phyloP scores from a whole-genome alignment of 2,113 vertebrate species.

The Morone saxatilis region DNA sequence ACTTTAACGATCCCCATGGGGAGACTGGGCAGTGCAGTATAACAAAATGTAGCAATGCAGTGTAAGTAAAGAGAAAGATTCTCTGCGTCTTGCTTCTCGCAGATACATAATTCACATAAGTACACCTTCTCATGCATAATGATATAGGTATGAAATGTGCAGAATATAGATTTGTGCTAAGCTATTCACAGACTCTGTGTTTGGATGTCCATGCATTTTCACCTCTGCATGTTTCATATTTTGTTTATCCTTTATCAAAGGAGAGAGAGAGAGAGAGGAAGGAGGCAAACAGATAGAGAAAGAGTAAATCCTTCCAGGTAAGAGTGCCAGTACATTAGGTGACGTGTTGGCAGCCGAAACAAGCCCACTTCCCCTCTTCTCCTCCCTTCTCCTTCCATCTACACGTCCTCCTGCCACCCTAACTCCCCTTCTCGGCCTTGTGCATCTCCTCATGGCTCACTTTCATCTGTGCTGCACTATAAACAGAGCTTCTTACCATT shows the following conservation, averaged over 20 bases:
- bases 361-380: slow-evolving; percentile 4
- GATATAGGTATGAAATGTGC: not conserved
- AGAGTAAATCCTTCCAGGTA: slow-evolving; percentile 44
- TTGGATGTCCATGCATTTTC: slow-evolving; percentile 30
- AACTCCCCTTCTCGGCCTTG: slow-evolving; percentile 5
- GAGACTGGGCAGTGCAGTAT: slow-evolving; percentile 25
- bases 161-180: slow-evolving; percentile 17
- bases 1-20: slow-evolving; percentile 60
- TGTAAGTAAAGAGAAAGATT: slow-evolving; percentile 12
- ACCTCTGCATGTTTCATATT: slow-evolving; percentile 22
- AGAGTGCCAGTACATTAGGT: slow-evolving; percentile 5
- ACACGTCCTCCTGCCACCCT: slow-evolving; percentile 13
- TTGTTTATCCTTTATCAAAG: slow-evolving; percentile 16
- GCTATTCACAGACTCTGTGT: not conserved
- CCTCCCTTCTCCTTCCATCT: slow-evolving; percentile 14
- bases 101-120: slow-evolving; percentile 36
- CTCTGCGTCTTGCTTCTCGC: slow-evolving; percentile 10
- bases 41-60: slow-evolving; percentile 53
- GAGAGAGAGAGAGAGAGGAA: slow-evolving; percentile 1
- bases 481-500: slow-evolving; percentile 82
- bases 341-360: slow-evolving; percentile 8
- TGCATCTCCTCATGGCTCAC: slow-evolving; percentile 36
- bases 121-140: slow-evolving; percentile 43
- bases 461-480: slow-evolving; percentile 72
- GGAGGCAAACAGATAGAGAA: slow-evolving; percentile 5